A percentile compares a stretch with the other conserved stretches of the same genome.
Evolutionary conservation across 2,888 invertebrate genomes (phyloP).

Genomic region (Leptinotarsa rubiginosa): DNA sequence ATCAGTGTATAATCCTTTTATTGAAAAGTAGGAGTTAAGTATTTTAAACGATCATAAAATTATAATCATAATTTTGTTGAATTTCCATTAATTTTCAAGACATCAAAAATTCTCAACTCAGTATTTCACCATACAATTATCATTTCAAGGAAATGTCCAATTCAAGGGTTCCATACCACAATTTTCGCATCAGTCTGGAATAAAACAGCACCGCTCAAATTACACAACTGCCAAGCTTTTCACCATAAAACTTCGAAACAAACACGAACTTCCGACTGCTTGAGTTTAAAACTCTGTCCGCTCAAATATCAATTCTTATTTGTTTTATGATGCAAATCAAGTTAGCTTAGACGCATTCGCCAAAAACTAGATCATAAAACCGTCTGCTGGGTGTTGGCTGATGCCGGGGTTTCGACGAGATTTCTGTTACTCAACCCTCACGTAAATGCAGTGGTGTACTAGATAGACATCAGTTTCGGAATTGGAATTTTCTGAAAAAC

Average conservation of each 20-base stretch:
- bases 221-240: neutral
- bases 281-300: neutral
- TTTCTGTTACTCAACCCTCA: neutral
- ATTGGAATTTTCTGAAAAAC: too few species aligned
- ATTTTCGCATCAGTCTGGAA: neutral
- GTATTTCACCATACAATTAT: neutral
- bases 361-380: conserved; percentile 18
- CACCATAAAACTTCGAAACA: neutral
- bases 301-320: conserved; percentile 29
- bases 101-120: neutral
- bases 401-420: conserved; percentile 4
- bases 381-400: conserved; percentile 8
- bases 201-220: neutral
- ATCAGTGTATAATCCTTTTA: too few species aligned
- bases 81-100: too few species aligned
- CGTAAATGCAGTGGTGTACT: neutral
- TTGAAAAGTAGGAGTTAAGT: too few species aligned
- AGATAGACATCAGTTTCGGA: neutral
- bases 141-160: neutral
- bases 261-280: conserved; percentile 3
- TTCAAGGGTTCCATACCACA: neutral
- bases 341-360: conserved; percentile 26
- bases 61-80: too few species aligned
- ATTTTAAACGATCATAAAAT: too few species aligned
- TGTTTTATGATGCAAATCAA: conserved; percentile 28